Percentiles rank a stretch among this genome's conserved stretches.
These are phyloP conservation scores for Rhynchophorus ferrugineus DNA, from an alignment of 1,140 invertebrate species.

Conservation along the genomic window DNA sequence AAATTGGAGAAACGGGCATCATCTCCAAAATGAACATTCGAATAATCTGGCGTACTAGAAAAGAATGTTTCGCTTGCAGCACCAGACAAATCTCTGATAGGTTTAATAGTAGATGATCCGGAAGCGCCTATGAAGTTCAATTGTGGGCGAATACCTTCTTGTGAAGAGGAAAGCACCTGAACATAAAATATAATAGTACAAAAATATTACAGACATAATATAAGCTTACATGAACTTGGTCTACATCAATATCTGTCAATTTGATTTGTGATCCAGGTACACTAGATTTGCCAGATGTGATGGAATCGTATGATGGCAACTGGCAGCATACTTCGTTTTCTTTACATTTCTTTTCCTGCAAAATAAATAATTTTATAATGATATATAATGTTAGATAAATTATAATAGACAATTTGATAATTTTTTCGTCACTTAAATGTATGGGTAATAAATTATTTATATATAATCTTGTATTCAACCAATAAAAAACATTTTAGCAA, in stretches of 20 bases:
- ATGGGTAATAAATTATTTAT: too few relatives aligned
- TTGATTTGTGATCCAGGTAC: constrained; percentile 23
- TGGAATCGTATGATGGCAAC: constrained; percentile 28
- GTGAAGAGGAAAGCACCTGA: constrained; percentile 11
- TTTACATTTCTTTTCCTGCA: constrained; percentile 42
- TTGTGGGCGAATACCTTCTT: constrained; percentile 20
- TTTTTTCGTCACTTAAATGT: too few relatives aligned
- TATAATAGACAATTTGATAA: too few relatives aligned
- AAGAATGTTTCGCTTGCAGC: constrained; percentile 22
- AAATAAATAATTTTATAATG: too few relatives aligned
- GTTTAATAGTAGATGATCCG: constrained; percentile 23
- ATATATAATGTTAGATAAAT: too few relatives aligned
- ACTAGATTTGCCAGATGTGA: constrained; percentile 23
- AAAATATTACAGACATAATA: neutral
- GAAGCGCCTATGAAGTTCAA: constrained; percentile 22
- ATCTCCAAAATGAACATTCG: constrained; percentile 30
- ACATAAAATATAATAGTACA: neutral
- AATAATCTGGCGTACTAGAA: constrained; percentile 36
- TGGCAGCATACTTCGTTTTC: constrained; percentile 45
- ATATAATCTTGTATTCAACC: too few relatives aligned
- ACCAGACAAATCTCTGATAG: constrained; percentile 23
- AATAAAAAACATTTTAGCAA: too few relatives aligned
- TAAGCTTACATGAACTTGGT: constrained; percentile 25
- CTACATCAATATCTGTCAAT: constrained; percentile 23
- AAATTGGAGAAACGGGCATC: constrained; percentile 35